Evolutionary conservation across 1,140 invertebrate species (phyloP).

Genomic region (Contarinia nasturtii): DNA sequence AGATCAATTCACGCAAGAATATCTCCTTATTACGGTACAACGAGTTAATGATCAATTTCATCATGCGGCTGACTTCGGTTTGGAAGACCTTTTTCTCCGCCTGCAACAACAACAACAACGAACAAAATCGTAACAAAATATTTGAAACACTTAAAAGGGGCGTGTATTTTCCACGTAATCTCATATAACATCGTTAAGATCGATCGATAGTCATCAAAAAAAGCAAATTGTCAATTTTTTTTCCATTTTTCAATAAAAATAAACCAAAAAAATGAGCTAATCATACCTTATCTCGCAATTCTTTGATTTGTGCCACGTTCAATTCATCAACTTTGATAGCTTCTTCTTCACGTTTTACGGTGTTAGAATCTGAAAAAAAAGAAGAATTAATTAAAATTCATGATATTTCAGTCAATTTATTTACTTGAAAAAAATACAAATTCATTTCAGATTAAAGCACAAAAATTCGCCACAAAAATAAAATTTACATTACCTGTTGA

Average conservation of each 20-base stretch:
- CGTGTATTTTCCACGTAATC: too few species aligned
- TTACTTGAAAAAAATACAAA: neutral
- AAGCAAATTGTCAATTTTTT: too few species aligned
- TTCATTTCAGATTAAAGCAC: neutral
- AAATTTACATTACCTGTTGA: slow-evolving; percentile 47
- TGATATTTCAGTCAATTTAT: neutral
- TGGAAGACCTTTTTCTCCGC: slow-evolving; percentile 90
- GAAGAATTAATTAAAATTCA: neutral
- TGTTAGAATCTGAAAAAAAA: slow-evolving; percentile 45
- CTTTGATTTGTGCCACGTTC: slow-evolving; percentile 84
- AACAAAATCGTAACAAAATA: neutral
- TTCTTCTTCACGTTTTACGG: slow-evolving; percentile 77
- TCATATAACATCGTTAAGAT: too few species aligned
- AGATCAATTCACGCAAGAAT: slow-evolving; percentile 91
- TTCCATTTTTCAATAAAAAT: neutral
- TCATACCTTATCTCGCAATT: slow-evolving; percentile 56
- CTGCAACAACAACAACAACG: slow-evolving; percentile 6
- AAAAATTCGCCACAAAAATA: slow-evolving; percentile 2
- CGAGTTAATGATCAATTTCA: slow-evolving; percentile 99
- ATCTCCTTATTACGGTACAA: slow-evolving; percentile 98
- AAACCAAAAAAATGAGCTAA: neutral
- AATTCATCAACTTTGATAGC: slow-evolving; percentile 91
- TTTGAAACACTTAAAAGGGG: neutral
- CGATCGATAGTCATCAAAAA: too few species aligned
- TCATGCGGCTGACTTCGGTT: slow-evolving; percentile 96